These are phyloP conservation scores for Asteroscopus sphinx DNA, from an alignment of 2,888 invertebrate species.

Conservation along the genomic window DNA sequence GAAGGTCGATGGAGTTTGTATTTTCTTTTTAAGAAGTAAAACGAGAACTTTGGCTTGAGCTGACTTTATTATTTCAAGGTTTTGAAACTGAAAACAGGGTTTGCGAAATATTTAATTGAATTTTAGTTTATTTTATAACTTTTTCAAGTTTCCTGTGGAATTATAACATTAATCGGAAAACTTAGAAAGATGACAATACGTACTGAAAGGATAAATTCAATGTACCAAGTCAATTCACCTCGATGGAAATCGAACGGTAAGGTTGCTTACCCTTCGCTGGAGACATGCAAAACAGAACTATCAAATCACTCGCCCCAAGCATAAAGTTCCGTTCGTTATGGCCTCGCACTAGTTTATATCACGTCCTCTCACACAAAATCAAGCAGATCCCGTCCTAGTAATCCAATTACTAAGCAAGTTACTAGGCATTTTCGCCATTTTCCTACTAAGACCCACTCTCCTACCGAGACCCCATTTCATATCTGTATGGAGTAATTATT, in stretches of 20 bases:
- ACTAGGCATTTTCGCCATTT: conserved; percentile 79
- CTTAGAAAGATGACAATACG: background rate
- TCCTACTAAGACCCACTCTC: conserved; percentile 75
- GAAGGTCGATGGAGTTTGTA: conserved; percentile 32
- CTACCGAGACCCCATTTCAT: conserved; percentile 79
- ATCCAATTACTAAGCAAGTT: conserved; percentile 83
- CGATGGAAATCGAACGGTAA: conserved; percentile 13
- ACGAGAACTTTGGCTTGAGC: conserved; percentile 20
- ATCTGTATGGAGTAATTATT: conserved; percentile 83
- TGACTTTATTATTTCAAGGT: conserved; percentile 31
- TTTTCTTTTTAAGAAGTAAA: conserved; percentile 36
- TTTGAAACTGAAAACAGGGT: conserved; percentile 26
- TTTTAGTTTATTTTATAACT: conserved; percentile 2
- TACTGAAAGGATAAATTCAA: conserved; percentile 2
- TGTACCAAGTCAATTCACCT: conserved; percentile 4
- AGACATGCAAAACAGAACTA: conserved; percentile 39
- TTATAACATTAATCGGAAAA: background rate
- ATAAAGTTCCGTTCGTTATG: conserved; percentile 41
- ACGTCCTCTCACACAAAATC: conserved; percentile 54
- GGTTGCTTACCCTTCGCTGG: conserved; percentile 12
- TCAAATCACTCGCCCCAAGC: conserved; percentile 43
- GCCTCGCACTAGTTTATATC: conserved; percentile 34
- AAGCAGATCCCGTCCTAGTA: conserved; percentile 60
- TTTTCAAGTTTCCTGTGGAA: background rate
- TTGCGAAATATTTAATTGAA: conserved; percentile 9